These are phyloP conservation scores for Psix sp. DNA, from an alignment of 1,140 invertebrate genomes.

Conservation along the genomic window DNA sequence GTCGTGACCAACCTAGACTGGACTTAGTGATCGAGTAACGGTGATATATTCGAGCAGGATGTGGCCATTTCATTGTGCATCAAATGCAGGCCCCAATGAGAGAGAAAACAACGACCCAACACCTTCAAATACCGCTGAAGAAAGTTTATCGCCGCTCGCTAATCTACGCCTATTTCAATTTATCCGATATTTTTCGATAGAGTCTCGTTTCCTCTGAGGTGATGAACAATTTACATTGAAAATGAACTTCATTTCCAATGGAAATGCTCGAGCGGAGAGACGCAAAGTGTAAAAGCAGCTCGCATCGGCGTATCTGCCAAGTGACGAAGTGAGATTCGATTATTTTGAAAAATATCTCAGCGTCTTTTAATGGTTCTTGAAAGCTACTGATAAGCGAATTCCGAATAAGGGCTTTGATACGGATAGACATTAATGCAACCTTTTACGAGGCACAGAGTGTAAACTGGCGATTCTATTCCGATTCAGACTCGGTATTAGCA, in stretches of 20 bases:
- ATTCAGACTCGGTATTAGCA: conserved; percentile 33
- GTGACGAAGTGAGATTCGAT: no score
- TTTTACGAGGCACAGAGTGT: conserved; percentile 10
- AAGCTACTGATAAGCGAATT: no score
- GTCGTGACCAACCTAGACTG: conserved; percentile 63
- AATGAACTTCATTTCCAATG: no score
- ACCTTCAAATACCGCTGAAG: conserved; percentile 45
- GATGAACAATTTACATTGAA: no score
- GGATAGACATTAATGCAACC: conserved; percentile 24
- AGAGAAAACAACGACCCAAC: conserved; percentile 34
- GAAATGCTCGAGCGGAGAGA: no score
- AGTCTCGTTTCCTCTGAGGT: neutral
- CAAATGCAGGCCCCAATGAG: conserved; percentile 38
- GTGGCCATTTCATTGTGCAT: conserved; percentile 44
- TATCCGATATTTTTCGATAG: no score
- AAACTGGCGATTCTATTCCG: conserved; percentile 14
- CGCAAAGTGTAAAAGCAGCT: no score
- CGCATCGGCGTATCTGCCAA: no score
- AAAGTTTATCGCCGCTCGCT: conserved; percentile 20
- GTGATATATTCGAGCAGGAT: conserved; percentile 63
- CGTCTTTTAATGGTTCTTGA: neutral
- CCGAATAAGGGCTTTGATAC: conserved; percentile 33
- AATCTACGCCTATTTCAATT: conserved; percentile 12
- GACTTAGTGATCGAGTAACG: conserved; percentile 63
- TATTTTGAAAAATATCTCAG: no score